Conservation (phyloP, 2,888 invertebrate genomes). For the Atrina japonica region DNA sequence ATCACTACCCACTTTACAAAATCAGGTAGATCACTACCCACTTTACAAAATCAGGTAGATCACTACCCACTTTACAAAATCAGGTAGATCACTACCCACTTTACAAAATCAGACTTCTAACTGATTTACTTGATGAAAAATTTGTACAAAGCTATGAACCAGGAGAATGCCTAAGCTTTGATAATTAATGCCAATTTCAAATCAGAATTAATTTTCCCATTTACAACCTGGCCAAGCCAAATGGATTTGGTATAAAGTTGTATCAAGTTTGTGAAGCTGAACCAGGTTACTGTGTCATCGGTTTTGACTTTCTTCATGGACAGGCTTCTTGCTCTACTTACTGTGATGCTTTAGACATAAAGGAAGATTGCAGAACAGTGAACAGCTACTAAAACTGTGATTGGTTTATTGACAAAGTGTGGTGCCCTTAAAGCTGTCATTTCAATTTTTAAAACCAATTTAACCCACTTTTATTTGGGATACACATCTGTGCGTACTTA, state of each 20-base stretch:
- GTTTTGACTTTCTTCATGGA: conserved; percentile 44
- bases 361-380: neutral
- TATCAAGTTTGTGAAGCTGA: conserved; percentile 41
- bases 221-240: conserved; percentile 51
- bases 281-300: conserved; percentile 34
- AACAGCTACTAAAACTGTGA: conserved; percentile 33
- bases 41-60: too few relatives aligned
- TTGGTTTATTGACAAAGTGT: conserved; percentile 30
- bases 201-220: conserved; percentile 37
- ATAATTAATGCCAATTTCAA: conserved; percentile 44
- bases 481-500: too few relatives aligned
- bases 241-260: conserved; percentile 47
- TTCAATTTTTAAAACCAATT: too few relatives aligned
- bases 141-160: conserved; percentile 35
- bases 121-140: neutral
- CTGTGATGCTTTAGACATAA: neutral
- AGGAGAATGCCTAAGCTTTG: conserved; percentile 33
- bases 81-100: too few relatives aligned
- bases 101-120: conserved; percentile 39
- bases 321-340: conserved; percentile 14
- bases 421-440: conserved; percentile 18
- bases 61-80: conserved; percentile 40
- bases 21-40: too few relatives aligned
- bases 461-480: too few relatives aligned
- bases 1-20: too few relatives aligned